Conservation (phyloP, 2,113 vertebrate genomes). For the Dinomys branickii region DNA sequence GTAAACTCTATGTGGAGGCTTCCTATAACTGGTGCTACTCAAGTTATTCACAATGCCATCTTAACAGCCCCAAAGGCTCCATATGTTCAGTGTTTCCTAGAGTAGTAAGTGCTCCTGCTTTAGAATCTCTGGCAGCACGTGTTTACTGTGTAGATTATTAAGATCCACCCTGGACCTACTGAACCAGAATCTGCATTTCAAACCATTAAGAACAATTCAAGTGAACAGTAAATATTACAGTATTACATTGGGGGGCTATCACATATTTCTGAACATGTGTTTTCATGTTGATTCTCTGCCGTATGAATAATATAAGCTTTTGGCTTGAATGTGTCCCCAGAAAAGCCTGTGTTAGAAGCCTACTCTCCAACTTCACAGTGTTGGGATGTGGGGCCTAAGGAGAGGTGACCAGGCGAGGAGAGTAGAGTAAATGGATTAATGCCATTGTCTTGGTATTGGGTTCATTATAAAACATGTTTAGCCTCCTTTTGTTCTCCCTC, state of each 20-base stretch:
- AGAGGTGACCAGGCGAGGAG: not conserved
- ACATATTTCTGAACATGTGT: not conserved
- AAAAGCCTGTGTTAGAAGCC: not conserved
- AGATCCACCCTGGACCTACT: not conserved
- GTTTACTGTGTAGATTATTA: not conserved
- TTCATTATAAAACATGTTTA: not conserved
- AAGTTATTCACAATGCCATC: not conserved
- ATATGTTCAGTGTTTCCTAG: not conserved
- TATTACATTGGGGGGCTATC: not conserved
- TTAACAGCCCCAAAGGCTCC: not conserved
- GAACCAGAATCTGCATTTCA: not conserved
- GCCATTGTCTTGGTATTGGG: not conserved
- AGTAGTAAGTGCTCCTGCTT: not conserved
- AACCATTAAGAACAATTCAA: not conserved
- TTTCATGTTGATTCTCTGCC: not conserved
- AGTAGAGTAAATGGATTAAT: not conserved
- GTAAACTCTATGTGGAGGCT: not conserved
- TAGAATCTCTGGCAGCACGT: not conserved
- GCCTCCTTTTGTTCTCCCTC: not conserved
- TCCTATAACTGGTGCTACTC: not conserved
- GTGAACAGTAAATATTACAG: not conserved
- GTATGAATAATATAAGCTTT: not conserved
- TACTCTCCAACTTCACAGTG: not conserved
- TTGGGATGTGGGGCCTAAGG: not conserved
- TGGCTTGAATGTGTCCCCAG: not conserved